These are phyloP conservation scores for Lepidurus arcticus DNA, from an alignment of 1,140 invertebrate species.

Conservation along the genomic window DNA sequence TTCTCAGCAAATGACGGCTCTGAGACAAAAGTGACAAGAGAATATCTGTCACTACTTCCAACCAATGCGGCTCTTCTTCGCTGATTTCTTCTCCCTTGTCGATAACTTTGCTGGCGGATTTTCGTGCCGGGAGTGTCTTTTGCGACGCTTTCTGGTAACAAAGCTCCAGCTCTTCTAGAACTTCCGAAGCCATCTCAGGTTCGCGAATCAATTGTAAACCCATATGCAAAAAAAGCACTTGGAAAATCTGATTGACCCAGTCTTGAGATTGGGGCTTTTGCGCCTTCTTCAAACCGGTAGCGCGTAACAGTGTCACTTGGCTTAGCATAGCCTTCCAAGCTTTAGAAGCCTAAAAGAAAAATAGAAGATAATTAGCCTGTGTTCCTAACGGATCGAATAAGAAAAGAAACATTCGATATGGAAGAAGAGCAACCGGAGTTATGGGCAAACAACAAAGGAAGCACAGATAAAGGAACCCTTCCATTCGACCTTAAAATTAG, in stretches of 20 bases:
- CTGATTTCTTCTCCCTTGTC: conserved; percentile 41
- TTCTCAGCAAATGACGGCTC: conserved; percentile 60
- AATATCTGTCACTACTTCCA: conserved; percentile 70
- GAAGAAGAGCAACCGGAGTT: neutral
- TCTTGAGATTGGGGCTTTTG: conserved; percentile 46
- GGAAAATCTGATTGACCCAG: conserved; percentile 49
- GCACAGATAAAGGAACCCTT: neutral
- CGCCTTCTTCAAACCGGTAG: conserved; percentile 42
- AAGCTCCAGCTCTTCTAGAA: conserved; percentile 58
- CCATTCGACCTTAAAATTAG: neutral
- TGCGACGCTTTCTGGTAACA: conserved; percentile 57
- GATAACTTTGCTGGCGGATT: conserved; percentile 32
- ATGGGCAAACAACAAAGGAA: neutral
- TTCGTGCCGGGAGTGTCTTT: conserved; percentile 44
- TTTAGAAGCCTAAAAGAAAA: conserved; percentile 43
- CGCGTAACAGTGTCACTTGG: conserved; percentile 47
- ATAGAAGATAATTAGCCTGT: conserved; percentile 51
- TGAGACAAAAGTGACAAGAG: conserved; percentile 64
- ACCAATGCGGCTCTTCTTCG: conserved; percentile 59
- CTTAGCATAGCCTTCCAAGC: conserved; percentile 56
- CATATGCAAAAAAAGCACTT: conserved; percentile 59
- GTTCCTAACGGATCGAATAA: conserved; percentile 39
- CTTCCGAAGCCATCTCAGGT: conserved; percentile 57
- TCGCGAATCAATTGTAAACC: conserved; percentile 65
- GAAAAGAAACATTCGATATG: neutral